These are phyloP conservation scores for Eudasyphora cyanicolor DNA, from an alignment of 2,888 invertebrate genomes.

Conservation along the genomic window DNA sequence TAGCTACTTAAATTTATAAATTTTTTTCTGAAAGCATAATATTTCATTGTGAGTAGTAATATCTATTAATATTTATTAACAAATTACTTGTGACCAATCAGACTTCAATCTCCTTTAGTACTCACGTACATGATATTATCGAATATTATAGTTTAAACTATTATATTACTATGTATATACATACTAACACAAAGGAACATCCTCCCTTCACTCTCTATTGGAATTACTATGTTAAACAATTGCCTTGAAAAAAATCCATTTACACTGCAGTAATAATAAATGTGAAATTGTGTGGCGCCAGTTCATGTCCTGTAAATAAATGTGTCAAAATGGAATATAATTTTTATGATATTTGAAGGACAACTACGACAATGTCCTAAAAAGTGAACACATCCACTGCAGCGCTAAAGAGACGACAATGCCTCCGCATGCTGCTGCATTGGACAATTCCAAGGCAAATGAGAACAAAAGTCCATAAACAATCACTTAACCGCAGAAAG, in stretches of 20 bases:
- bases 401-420: not conserved
- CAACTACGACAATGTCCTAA: not conserved
- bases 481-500: constrained; percentile 62
- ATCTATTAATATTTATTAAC: too few relatives aligned
- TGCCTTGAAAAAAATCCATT: not conserved
- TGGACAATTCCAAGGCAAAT: constrained; percentile 6
- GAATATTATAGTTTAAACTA: too few relatives aligned
- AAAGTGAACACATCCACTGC: not conserved
- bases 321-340: constrained; percentile 37
- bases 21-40: too few relatives aligned
- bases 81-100: too few relatives aligned
- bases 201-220: not conserved
- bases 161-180: too few relatives aligned
- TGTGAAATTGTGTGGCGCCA: constrained; percentile 28
- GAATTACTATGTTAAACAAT: not conserved
- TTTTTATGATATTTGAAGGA: constrained; percentile 35
- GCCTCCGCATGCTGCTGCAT: constrained; percentile 14
- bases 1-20: too few relatives aligned
- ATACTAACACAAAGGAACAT: not conserved
- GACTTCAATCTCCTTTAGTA: too few relatives aligned
- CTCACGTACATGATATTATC: too few relatives aligned
- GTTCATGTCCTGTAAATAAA: constrained; percentile 7
- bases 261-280: not conserved
- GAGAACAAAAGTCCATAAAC: constrained; percentile 41
- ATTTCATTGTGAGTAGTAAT: too few relatives aligned